These are phyloP conservation scores for Octonoba sinensis DNA, from an alignment of 2,888 invertebrate species.

Conservation along the genomic window DNA sequence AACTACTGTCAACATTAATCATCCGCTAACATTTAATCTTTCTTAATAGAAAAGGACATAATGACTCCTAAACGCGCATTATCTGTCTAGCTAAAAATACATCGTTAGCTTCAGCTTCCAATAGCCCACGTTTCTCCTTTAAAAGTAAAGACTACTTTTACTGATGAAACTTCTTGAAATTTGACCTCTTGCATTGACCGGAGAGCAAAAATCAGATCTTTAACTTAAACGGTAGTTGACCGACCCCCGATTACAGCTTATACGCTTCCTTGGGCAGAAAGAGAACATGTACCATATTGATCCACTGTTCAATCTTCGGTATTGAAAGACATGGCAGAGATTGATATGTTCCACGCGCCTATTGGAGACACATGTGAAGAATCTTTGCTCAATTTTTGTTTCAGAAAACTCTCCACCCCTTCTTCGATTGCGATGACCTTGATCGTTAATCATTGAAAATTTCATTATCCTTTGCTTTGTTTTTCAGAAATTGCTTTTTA, in stretches of 20 bases:
- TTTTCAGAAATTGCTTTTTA: slow-evolving; percentile 5
- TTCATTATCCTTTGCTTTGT: slow-evolving; percentile 17
- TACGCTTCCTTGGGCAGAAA: slow-evolving; percentile 14
- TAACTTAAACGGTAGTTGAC: slow-evolving; percentile 44
- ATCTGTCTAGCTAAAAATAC: no score
- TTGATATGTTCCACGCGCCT: slow-evolving; percentile 35
- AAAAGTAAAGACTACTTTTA: no score
- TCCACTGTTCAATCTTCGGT: slow-evolving; percentile 38
- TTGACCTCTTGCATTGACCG: no score
- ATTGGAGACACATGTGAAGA: slow-evolving; percentile 42
- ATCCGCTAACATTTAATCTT: no score
- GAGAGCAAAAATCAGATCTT: background rate
- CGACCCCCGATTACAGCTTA: slow-evolving; percentile 27
- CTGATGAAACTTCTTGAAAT: no score
- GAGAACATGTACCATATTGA: slow-evolving; percentile 34
- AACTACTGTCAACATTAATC: no score
- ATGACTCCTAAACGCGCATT: no score
- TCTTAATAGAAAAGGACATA: no score
- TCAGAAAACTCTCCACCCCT: slow-evolving; percentile 26
- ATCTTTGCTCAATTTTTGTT: slow-evolving; percentile 41
- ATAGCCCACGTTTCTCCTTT: no score
- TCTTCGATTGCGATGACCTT: slow-evolving; percentile 29
- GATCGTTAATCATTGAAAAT: slow-evolving; percentile 40
- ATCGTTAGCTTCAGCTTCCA: no score
- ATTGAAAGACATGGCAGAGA: slow-evolving; percentile 46